These are phyloP conservation scores for Augiades crinisus DNA, from an alignment of 2,888 invertebrate species.

Conservation along the genomic window DNA sequence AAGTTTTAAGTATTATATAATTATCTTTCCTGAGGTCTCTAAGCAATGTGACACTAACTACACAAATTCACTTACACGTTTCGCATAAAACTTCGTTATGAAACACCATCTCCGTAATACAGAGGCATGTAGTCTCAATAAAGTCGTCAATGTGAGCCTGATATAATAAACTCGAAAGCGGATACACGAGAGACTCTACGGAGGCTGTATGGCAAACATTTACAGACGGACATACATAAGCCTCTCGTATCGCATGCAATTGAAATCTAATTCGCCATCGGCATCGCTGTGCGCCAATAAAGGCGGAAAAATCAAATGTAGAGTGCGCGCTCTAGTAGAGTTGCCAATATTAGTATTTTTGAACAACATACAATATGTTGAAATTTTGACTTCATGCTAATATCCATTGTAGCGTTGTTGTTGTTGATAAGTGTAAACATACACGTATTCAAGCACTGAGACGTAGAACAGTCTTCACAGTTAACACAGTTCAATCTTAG, in stretches of 20 bases:
- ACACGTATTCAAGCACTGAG: too few species aligned
- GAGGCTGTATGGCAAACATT: constrained; percentile 24
- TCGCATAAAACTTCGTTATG: neutral
- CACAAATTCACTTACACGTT: too few species aligned
- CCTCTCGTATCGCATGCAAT: constrained; percentile 32
- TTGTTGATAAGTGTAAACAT: too few species aligned
- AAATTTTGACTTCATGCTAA: too few species aligned
- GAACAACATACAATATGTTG: too few species aligned
- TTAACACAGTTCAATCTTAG: too few species aligned
- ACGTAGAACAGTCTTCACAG: too few species aligned
- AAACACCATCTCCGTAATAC: neutral
- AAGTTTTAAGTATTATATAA: too few species aligned
- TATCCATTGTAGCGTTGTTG: too few species aligned
- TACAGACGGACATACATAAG: constrained; percentile 27
- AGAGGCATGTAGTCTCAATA: neutral
- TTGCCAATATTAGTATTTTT: too few species aligned
- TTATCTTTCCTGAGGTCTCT: too few species aligned
- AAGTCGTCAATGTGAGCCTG: neutral
- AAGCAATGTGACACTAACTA: too few species aligned
- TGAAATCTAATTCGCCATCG: constrained; percentile 39
- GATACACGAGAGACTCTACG: neutral
- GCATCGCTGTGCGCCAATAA: constrained; percentile 33
- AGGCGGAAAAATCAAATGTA: constrained; percentile 35
- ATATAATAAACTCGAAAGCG: constrained; percentile 1
- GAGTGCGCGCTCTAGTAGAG: constrained; percentile 27